Conservation (phyloP, 2,888 invertebrate genomes). For the Aleiodes leptofemur region DNA sequence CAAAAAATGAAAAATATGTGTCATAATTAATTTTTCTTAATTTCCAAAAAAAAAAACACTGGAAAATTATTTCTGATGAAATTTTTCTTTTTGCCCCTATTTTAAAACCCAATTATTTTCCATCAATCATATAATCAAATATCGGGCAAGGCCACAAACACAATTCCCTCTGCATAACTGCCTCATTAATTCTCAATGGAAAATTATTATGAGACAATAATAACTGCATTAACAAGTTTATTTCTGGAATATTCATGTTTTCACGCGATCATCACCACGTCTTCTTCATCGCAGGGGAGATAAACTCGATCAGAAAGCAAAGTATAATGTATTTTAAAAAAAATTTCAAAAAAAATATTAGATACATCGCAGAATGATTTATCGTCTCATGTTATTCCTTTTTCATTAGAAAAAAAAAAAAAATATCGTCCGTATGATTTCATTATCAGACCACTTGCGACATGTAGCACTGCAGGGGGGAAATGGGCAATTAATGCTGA, state of each 20-base stretch:
- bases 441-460: conserved; percentile 62
- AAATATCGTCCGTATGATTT: conserved; percentile 10
- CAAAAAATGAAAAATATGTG: too few relatives aligned
- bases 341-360: not conserved
- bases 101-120: not conserved
- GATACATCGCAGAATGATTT: not conserved
- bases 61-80: not conserved
- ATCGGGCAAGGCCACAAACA: conserved; percentile 37
- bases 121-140: not conserved
- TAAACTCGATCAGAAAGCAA: conserved; percentile 15
- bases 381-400: conserved; percentile 1
- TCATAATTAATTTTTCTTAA: too few relatives aligned
- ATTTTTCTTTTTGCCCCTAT: not conserved
- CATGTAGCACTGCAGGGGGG: conserved; percentile 68
- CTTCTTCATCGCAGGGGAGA: conserved; percentile 41
- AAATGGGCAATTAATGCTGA: conserved; percentile 64
- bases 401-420: not conserved
- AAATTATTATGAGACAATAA: conserved; percentile 27
- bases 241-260: conserved; percentile 32
- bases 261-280: conserved; percentile 21
- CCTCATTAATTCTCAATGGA: conserved; percentile 1
- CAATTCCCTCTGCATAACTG: not conserved
- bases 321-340: not conserved
- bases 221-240: conserved; percentile 10
- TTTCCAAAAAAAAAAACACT: too few relatives aligned